Evolutionary conservation across 35 echinoderm and acorn worm species (phyloP).

Genomic region (Lytechinus pictus): DNA sequence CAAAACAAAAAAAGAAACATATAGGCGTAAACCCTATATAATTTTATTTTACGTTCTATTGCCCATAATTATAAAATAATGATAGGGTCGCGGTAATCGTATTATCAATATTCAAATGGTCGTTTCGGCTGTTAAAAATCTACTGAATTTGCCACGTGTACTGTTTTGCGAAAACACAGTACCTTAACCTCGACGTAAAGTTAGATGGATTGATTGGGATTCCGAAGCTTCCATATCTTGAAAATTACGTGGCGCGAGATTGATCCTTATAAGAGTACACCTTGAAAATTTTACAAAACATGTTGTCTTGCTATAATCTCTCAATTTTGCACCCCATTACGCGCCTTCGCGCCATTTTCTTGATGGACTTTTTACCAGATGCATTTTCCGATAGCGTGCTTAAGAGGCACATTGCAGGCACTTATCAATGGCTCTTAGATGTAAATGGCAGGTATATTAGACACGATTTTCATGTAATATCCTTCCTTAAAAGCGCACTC

Average conservation of each 20-base stretch:
- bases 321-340: conserved; percentile 2
- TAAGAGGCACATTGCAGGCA: background rate
- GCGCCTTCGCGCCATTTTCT: background rate
- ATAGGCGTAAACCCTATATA: too few species aligned
- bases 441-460: conserved; percentile 4
- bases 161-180: background rate
- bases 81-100: background rate
- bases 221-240: background rate
- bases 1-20: too few species aligned
- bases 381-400: background rate
- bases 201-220: background rate
- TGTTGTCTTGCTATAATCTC: background rate
- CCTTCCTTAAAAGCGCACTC: background rate
- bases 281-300: background rate
- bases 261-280: background rate
- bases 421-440: conserved; percentile 2
- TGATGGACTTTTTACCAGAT: background rate
- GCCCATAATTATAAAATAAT: too few species aligned
- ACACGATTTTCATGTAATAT: conserved; percentile 20
- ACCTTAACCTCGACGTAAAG: background rate
- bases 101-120: background rate
- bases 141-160: background rate
- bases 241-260: background rate
- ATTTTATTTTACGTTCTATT: too few species aligned
- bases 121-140: background rate